These are phyloP conservation scores for Stomatorhinus ivindoensis DNA, from an alignment of 2,113 vertebrate genomes.

Conservation along the genomic window DNA sequence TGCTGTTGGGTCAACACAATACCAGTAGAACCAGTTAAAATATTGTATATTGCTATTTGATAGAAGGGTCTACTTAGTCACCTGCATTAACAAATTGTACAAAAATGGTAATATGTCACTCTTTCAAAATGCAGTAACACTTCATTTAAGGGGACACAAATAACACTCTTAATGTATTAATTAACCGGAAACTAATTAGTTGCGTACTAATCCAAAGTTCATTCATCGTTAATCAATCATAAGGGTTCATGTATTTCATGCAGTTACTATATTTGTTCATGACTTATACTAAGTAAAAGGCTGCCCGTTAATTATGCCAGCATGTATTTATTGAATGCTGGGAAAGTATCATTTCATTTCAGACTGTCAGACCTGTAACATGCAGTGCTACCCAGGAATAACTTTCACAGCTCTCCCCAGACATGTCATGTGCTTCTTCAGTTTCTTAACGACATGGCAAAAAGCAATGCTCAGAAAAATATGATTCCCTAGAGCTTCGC, in stretches of 20 bases:
- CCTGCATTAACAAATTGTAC: not conserved
- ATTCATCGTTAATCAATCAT: not conserved
- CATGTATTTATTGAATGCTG: not conserved
- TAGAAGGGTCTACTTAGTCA: not conserved
- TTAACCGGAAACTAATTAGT: not conserved
- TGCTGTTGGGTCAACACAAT: not conserved
- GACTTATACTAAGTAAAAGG: not conserved
- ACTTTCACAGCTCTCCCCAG: not conserved
- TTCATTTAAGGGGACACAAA: not conserved
- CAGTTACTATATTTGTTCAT: not conserved
- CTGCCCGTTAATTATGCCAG: not conserved
- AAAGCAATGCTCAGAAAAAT: not conserved
- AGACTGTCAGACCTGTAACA: not conserved
- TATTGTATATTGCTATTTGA: not conserved
- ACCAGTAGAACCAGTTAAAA: not conserved
- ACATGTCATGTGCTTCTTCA: not conserved
- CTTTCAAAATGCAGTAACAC: not conserved
- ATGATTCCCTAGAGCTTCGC: not conserved
- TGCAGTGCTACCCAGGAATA: not conserved
- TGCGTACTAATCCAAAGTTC: not conserved
- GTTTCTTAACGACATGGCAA: not conserved
- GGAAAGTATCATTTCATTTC: not conserved
- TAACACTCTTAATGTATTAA: not conserved
- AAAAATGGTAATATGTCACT: not conserved
- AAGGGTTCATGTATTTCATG: not conserved